These are phyloP conservation scores for Protodeltote pygarga DNA, from an alignment of 2,888 invertebrate species.

Conservation along the genomic window DNA sequence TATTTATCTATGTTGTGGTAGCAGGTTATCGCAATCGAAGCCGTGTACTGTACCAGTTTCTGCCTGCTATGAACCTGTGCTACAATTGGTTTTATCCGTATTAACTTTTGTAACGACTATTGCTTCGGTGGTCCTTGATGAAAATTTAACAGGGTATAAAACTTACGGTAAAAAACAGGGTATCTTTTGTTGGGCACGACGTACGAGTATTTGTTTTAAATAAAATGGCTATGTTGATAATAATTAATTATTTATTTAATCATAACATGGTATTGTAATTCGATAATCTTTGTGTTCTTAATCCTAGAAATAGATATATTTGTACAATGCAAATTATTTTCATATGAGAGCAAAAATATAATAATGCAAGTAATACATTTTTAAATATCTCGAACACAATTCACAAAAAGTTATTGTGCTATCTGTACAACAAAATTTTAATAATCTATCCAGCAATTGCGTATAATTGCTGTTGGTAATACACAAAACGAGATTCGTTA, in stretches of 20 bases:
- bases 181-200: too few relatives aligned
- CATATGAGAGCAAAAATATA: too few relatives aligned
- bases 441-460: constrained; percentile 16
- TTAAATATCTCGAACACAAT: not conserved
- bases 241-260: too few relatives aligned
- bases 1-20: too few relatives aligned
- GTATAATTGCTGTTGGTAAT: constrained; percentile 34
- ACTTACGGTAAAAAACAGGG: constrained; percentile 12
- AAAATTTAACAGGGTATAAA: constrained; percentile 19
- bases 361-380: too few relatives aligned
- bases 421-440: constrained; percentile 1
- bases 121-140: constrained; percentile 14
- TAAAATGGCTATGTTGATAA: too few relatives aligned
- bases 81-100: constrained; percentile 11
- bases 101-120: constrained; percentile 23
- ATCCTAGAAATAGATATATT: too few relatives aligned
- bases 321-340: too few relatives aligned
- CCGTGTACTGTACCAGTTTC: not conserved
- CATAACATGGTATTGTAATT: too few relatives aligned
- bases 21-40: not conserved
- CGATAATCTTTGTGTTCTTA: too few relatives aligned
- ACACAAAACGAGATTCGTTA: constrained; percentile 46
- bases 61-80: constrained; percentile 11
- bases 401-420: constrained; percentile 1
- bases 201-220: too few relatives aligned